Evolutionary conservation across 2,888 invertebrate species (phyloP).

Genomic region (Drosophila kuntzei): DNA sequence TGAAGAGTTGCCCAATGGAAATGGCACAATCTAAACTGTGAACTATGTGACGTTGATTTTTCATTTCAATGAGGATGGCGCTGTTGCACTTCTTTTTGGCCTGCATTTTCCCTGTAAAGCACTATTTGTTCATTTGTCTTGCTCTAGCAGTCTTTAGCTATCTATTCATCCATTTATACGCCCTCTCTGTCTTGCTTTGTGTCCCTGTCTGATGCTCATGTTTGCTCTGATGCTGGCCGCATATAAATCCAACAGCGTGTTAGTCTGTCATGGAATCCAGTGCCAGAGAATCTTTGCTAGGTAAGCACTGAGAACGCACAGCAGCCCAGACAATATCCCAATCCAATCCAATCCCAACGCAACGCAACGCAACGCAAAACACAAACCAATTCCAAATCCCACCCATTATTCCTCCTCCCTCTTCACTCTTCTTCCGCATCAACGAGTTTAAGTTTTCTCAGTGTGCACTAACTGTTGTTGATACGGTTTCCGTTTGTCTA

Average conservation of each 20-base stretch:
- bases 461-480: conserved; percentile 76
- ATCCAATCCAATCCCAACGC: conserved; percentile 5
- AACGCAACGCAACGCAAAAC: conserved; percentile 21
- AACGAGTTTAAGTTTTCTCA: conserved; percentile 60
- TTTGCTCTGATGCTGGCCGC: conserved; percentile 73
- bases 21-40: conserved; percentile 33
- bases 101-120: neutral
- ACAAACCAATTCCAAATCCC: conserved; percentile 34
- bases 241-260: conserved; percentile 72
- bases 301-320: conserved; percentile 21
- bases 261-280: conserved; percentile 60
- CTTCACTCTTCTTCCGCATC: neutral
- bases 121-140: conserved; percentile 50
- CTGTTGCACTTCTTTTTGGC: conserved; percentile 20
- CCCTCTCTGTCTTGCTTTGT: conserved; percentile 7
- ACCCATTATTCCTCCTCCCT: conserved; percentile 1
- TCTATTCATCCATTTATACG: conserved; percentile 30
- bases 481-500: conserved; percentile 81
- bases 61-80: conserved; percentile 62
- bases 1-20: neutral
- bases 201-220: conserved; percentile 42
- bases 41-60: conserved; percentile 72
- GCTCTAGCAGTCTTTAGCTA: conserved; percentile 53
- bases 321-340: neutral
- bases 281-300: conserved; percentile 33